Evolutionary conservation across 2,797 vertebrate genomes (phyloP), one percentile per base, ranked within the genome.

Genomic region (Triplophysa yarkandensis): DNA sequence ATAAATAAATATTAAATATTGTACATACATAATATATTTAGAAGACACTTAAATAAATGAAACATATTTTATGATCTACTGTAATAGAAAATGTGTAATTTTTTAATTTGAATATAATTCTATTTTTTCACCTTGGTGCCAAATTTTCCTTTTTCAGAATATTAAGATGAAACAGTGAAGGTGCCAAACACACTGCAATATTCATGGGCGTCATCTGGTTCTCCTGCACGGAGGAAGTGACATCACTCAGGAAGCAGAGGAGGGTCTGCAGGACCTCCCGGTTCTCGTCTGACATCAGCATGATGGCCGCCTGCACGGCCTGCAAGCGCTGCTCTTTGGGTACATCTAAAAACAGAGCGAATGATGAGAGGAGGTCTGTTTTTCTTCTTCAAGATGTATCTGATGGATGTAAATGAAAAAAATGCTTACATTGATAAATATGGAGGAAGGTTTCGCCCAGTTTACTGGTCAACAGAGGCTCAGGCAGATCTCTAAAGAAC

Each of bases 121-220:
- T n/a, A n/a, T 0, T 6, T 6, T 39, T 48, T 16, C 85, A 98
- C 98, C 93, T 93, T 1, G 96, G 95, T 1, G 96, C 95, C 17
- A 92, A 88, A 85, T 93, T 97, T 86, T 98, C 98, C 84, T 96
- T 98, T 89, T 97, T 99, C 78, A 95, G 84, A 78, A 96, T 92
- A 82, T 98, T 99, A 58, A 99, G 96, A 81, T 99, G 98, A 85
- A 99, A 99, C 27, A 99, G 95, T 2, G 98, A 99, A 2, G 98
- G 98, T 1, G 98, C 98, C 84, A 99, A 88, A 68, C 98, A 99
- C 82, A 99, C 97, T 0, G 98, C 98, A 0, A 99, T 92, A 83
- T 99, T 99, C 95, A 96, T 98, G 61, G 97, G 92, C 1, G 96
- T 99, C 98, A 99, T 99, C 88, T 98, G 98, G 82, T 99, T 99